A percentile compares a stretch with the other conserved stretches of the same genome.
Evolutionary conservation across 2,888 invertebrate species (phyloP).

Genomic region (Peribatodes rhomboidaria): DNA sequence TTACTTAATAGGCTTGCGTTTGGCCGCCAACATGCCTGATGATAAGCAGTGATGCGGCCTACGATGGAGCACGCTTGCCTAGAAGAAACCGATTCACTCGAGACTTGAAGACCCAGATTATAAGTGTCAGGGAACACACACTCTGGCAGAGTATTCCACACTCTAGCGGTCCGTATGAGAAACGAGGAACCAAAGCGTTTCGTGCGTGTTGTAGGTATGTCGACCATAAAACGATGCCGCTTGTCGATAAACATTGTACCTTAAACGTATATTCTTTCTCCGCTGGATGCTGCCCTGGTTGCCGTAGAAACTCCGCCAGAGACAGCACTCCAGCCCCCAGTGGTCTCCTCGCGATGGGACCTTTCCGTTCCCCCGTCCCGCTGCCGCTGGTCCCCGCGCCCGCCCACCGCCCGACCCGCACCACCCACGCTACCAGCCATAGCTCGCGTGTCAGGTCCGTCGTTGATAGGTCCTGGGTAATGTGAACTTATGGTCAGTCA

Average conservation of each 20-base stretch:
- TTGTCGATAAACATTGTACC: constrained; percentile 65
- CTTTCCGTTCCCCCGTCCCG: constrained; percentile 83
- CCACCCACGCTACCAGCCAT: constrained; percentile 95
- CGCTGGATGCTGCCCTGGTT: constrained; percentile 86
- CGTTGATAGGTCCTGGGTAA: constrained; percentile 91
- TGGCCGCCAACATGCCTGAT: too few relatives aligned
- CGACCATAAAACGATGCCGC: background rate
- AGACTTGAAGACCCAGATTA: too few relatives aligned
- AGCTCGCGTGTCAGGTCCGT: constrained; percentile 94
- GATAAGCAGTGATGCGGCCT: too few relatives aligned
- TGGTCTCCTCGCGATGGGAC: constrained; percentile 90
- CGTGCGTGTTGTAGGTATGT: too few relatives aligned
- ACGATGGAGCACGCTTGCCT: too few relatives aligned
- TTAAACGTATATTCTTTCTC: constrained; percentile 94
- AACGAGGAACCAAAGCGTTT: too few relatives aligned
- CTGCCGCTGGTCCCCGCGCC: constrained; percentile 73
- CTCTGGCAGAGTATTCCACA: too few relatives aligned
- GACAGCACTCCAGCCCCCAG: constrained; percentile 95
- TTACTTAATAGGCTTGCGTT: too few relatives aligned
- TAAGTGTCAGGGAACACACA: too few relatives aligned
- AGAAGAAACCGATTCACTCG: too few relatives aligned
- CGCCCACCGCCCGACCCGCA: constrained; percentile 95
- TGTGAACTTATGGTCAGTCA: background rate
- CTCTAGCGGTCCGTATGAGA: too few relatives aligned
- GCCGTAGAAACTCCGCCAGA: constrained; percentile 89